Evolutionary conservation across 2,888 invertebrate species (phyloP).

Genomic region (Sinelater perroti): DNA sequence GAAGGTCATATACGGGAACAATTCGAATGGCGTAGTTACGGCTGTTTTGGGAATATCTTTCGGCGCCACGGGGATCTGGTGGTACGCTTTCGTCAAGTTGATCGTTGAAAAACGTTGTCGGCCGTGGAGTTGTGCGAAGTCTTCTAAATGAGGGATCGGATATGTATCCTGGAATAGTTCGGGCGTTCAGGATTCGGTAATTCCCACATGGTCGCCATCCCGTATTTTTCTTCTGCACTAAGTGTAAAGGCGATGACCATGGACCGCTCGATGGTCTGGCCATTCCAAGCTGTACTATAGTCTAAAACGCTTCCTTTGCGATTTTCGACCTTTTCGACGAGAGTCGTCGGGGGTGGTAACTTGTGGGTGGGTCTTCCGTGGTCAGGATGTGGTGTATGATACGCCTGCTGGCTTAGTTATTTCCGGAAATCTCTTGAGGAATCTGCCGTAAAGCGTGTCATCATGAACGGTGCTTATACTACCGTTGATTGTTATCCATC

Average conservation of each 20-base stretch:
- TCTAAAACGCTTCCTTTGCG: too few species aligned
- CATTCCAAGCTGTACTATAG: too few species aligned
- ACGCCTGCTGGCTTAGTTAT: too few species aligned
- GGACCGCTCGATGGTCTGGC: slow-evolving; percentile 56
- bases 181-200: not conserved
- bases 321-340: too few species aligned
- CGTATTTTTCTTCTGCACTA: slow-evolving; percentile 22
- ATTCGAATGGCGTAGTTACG: not conserved
- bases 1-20: not conserved
- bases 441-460: too few species aligned
- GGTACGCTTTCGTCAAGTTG: not conserved
- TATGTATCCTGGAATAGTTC: not conserved
- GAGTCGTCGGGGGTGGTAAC: too few species aligned
- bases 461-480: too few species aligned
- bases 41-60: slow-evolving; percentile 5
- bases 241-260: slow-evolving; percentile 55
- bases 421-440: too few species aligned
- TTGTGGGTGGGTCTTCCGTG: too few species aligned
- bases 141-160: not conserved
- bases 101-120: not conserved
- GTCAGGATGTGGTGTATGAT: too few species aligned
- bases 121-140: not conserved
- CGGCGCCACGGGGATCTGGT: slow-evolving; percentile 1
- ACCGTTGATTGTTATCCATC: too few species aligned
- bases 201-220: not conserved